These are phyloP conservation scores for Danio jaintianensis DNA, from an alignment of 2,797 vertebrate species.

Conservation along the genomic window DNA sequence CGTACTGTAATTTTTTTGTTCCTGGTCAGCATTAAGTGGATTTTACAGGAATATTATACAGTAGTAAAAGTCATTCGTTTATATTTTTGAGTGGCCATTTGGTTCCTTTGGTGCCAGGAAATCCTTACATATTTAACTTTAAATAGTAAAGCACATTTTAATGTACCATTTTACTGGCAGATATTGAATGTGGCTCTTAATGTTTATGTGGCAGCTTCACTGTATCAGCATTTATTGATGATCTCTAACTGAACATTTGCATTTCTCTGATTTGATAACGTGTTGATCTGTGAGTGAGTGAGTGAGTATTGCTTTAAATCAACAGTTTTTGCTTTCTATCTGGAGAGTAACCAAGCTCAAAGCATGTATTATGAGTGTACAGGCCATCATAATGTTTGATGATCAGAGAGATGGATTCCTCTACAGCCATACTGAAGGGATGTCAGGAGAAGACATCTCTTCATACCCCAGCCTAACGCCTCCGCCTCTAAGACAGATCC, in stretches of 20 bases:
- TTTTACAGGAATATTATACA: background rate
- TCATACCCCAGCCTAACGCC: conserved; percentile 29
- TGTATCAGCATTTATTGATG: conserved; percentile 32
- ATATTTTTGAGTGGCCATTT: conserved; percentile 24
- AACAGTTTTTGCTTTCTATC: conserved; percentile 10
- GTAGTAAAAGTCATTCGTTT: background rate
- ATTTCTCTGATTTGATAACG: conserved; percentile 37
- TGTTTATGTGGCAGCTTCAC: conserved; percentile 48
- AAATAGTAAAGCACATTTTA: conserved; percentile 30
- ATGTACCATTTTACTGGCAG: conserved; percentile 32
- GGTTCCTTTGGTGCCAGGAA: conserved; percentile 42
- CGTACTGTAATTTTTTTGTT: conserved; percentile 20
- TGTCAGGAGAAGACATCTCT: conserved; percentile 37
- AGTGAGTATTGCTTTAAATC: conserved; percentile 34
- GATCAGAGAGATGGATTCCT: conserved; percentile 34
- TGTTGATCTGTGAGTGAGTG: conserved; percentile 40
- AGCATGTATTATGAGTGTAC: conserved; percentile 31
- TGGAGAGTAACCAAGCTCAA: conserved; percentile 23
- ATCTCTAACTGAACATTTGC: conserved; percentile 33
- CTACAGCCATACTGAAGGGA: conserved; percentile 37
- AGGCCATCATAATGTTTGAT: conserved; percentile 30
- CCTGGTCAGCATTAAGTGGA: background rate
- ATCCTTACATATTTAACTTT: conserved; percentile 24
- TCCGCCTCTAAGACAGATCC: conserved; percentile 26
- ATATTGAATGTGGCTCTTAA: conserved; percentile 51